A percentile compares a stretch with the other conserved stretches of the same genome.
Evolutionary conservation across 2,113 vertebrate species (phyloP).

Genomic region (Upupa epops): DNA sequence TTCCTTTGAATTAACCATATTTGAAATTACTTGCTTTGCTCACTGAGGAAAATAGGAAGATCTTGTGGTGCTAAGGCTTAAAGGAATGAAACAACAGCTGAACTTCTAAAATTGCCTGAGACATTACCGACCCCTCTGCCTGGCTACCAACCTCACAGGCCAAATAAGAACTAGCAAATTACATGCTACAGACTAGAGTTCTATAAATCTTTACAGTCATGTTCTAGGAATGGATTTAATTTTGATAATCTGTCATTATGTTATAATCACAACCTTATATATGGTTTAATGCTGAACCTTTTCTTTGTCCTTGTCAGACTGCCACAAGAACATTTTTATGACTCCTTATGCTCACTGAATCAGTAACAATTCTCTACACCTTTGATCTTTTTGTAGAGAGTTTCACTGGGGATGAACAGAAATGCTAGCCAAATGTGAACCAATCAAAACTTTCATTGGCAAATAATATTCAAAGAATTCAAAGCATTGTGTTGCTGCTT

Average conservation of each 20-base stretch:
- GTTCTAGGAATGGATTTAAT: not conserved
- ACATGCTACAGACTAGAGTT: not conserved
- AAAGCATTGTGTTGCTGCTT: constrained; percentile 20
- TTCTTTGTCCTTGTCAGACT: not conserved
- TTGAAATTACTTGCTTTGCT: not conserved
- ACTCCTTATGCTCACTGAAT: not conserved
- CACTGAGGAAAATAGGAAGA: not conserved
- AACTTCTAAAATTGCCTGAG: not conserved
- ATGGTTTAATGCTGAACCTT: not conserved
- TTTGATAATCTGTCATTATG: constrained; percentile 12
- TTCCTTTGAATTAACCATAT: not conserved
- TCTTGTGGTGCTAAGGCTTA: not conserved
- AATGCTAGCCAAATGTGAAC: constrained; percentile 19
- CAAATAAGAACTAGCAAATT: not conserved
- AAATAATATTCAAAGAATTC: constrained; percentile 26
- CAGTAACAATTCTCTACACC: not conserved
- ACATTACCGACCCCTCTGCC: not conserved
- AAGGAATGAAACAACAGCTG: not conserved
- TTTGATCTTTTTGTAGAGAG: constrained; percentile 19
- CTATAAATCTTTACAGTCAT: not conserved
- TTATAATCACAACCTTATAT: not conserved
- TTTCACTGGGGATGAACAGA: not conserved
- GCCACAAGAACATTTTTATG: not conserved
- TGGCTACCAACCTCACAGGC: rapidly evolving
- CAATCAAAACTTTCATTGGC: constrained; percentile 17